These are phyloP conservation scores for Stenopsyche tienmushanensis DNA, from an alignment of 1,140 invertebrate species.

Conservation along the genomic window DNA sequence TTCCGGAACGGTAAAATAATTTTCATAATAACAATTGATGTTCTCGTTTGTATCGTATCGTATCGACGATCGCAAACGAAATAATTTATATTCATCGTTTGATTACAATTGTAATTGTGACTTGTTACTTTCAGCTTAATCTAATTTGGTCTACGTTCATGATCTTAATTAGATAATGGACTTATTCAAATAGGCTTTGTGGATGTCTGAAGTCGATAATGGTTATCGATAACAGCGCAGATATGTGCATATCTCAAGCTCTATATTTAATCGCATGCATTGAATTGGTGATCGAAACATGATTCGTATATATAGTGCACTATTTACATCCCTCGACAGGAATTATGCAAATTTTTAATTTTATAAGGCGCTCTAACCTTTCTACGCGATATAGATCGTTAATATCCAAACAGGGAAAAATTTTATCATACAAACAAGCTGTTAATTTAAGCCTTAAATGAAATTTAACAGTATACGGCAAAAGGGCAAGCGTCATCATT, in stretches of 20 bases:
- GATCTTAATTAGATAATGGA: too few relatives aligned
- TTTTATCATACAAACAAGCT: slow-evolving; percentile 1
- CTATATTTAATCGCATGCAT: too few relatives aligned
- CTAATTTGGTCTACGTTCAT: not conserved
- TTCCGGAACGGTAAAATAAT: too few relatives aligned
- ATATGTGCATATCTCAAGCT: too few relatives aligned
- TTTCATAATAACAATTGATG: too few relatives aligned
- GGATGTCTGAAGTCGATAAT: not conserved
- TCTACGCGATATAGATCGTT: not conserved
- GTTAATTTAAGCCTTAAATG: slow-evolving; percentile 21
- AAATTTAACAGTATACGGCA: not conserved
- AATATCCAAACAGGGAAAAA: not conserved
- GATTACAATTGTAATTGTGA: not conserved
- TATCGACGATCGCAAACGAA: too few relatives aligned
- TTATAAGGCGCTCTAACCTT: not conserved
- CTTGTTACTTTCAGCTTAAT: not conserved
- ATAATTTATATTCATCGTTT: not conserved
- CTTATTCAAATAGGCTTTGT: not conserved
- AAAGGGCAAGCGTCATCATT: slow-evolving; percentile 22
- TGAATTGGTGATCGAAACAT: too few relatives aligned
- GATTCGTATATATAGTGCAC: too few relatives aligned
- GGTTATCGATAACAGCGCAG: not conserved
- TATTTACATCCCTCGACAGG: not conserved
- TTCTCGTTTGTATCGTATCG: too few relatives aligned
- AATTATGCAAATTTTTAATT: not conserved